A percentile compares a stretch with the other conserved stretches of the same genome.
phyloP scores from a whole-genome alignment of 2,888 invertebrate species.

The Luffia ferchaultella region DNA sequence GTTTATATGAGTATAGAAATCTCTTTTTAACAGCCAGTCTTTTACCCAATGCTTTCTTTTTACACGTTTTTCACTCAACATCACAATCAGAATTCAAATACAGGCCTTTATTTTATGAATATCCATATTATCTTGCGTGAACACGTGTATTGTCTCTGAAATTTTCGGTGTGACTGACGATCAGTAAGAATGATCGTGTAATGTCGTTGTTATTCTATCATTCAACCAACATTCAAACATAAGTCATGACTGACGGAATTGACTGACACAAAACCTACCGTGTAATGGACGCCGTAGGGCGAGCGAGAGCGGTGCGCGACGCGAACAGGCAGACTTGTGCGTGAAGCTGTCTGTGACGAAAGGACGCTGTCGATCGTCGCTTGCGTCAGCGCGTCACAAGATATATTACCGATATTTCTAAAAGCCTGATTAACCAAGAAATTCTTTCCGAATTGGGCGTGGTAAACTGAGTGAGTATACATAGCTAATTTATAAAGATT shows the following conservation, averaged over 20 bases:
- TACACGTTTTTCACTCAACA: constrained; percentile 13
- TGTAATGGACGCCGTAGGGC: not conserved
- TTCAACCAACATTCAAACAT: constrained; percentile 10
- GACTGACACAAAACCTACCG: constrained; percentile 9
- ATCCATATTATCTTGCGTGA: constrained; percentile 8
- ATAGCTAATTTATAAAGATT: too few relatives aligned
- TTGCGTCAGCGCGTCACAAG: too few relatives aligned
- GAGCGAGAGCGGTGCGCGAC: too few relatives aligned
- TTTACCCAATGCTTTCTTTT: constrained; percentile 10
- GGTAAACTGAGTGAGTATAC: too few relatives aligned
- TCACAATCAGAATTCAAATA: constrained; percentile 12
- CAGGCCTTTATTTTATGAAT: constrained; percentile 12
- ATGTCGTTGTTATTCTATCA: constrained; percentile 11
- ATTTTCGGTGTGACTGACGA: constrained; percentile 9
- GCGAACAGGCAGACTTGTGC: too few relatives aligned
- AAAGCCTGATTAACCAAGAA: too few relatives aligned
- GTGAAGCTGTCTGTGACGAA: too few relatives aligned
- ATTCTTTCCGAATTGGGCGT: too few relatives aligned
- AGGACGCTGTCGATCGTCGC: too few relatives aligned
- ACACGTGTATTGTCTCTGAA: constrained; percentile 6
- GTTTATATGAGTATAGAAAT: constrained; percentile 9
- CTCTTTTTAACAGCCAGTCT: constrained; percentile 3
- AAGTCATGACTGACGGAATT: constrained; percentile 10
- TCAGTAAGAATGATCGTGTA: constrained; percentile 12
- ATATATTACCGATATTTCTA: too few relatives aligned